phyloP scores from a whole-genome alignment of 1,140 invertebrate species.

The Ceratina calcarata region DNA sequence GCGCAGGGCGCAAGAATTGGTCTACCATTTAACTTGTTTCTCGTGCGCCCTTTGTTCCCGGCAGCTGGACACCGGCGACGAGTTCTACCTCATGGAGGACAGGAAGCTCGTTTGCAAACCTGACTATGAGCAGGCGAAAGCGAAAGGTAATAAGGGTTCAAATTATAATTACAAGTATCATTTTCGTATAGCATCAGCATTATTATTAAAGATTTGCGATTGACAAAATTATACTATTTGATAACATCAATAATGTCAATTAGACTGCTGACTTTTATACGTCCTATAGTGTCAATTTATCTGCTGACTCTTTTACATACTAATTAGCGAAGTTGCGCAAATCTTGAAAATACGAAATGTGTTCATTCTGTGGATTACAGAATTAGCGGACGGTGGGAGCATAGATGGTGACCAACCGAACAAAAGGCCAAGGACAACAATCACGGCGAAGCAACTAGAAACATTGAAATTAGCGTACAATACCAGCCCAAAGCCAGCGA shows the following conservation, averaged over 20 bases:
- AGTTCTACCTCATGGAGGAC: slow-evolving; percentile 99
- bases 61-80: slow-evolving; percentile 97
- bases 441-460: slow-evolving; percentile 98
- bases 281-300: not conserved
- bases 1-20: slow-evolving; percentile 94
- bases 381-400: slow-evolving; percentile 85
- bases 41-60: slow-evolving; percentile 96
- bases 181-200: too few species aligned
- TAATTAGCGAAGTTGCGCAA: too few species aligned
- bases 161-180: too few species aligned
- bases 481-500: slow-evolving; percentile 98
- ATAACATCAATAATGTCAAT: too few species aligned
- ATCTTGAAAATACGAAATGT: not conserved
- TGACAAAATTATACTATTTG: too few species aligned
- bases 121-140: slow-evolving; percentile 97
- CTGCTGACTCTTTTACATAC: not conserved
- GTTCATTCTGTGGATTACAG: slow-evolving; percentile 56
- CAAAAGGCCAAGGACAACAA: slow-evolving; percentile 98
- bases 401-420: slow-evolving; percentile 95
- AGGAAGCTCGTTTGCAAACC: slow-evolving; percentile 98
- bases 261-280: too few species aligned
- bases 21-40: slow-evolving; percentile 99
- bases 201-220: too few species aligned
- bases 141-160: slow-evolving; percentile 86
- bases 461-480: slow-evolving; percentile 98